Conservation (phyloP, 64 coral and sea anemone genomes). For the Montipora sp. region DNA sequence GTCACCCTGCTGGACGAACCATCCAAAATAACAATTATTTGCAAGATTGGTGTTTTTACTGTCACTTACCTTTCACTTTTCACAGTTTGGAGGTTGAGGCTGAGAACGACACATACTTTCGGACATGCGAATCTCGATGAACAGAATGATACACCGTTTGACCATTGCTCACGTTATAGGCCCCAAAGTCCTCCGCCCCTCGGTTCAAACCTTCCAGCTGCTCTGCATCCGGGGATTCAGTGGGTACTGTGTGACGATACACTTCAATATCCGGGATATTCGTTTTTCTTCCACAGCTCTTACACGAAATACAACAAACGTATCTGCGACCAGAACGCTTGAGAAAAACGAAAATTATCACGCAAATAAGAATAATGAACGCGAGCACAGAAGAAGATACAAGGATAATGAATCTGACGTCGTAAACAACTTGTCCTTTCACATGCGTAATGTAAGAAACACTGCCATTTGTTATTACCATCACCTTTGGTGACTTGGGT, state of each 20-base stretch:
- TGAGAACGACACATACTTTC: slow-evolving; percentile 92
- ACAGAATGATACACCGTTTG: slow-evolving; percentile 83
- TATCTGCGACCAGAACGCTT: slow-evolving; percentile 79
- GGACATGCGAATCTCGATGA: slow-evolving; percentile 57
- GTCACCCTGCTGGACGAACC: too few relatives aligned
- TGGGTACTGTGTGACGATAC: slow-evolving; percentile 83
- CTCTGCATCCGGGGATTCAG: slow-evolving; percentile 90
- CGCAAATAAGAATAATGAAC: slow-evolving; percentile 73
- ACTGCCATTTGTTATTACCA: slow-evolving; percentile 52
- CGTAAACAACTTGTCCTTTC: slow-evolving; percentile 50
- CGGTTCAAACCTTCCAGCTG: slow-evolving; percentile 77
- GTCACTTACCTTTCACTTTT: background rate
- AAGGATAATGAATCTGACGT: slow-evolving; percentile 75
- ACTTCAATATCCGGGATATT: slow-evolving; percentile 95
- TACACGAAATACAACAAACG: slow-evolving; percentile 78
- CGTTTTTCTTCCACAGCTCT: slow-evolving; percentile 69
- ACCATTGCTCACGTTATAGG: slow-evolving; percentile 85
- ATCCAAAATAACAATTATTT: too few relatives aligned
- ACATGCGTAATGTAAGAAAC: slow-evolving; percentile 77
- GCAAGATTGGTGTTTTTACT: background rate
- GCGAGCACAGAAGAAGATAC: slow-evolving; percentile 75
- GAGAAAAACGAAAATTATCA: slow-evolving; percentile 79
- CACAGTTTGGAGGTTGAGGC: slow-evolving; percentile 84
- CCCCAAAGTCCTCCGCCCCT: slow-evolving; percentile 61
- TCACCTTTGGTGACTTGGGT: slow-evolving; percentile 6